phyloP scores from a whole-genome alignment of 2,113 vertebrate species.

The Clupea harengus region DNA sequence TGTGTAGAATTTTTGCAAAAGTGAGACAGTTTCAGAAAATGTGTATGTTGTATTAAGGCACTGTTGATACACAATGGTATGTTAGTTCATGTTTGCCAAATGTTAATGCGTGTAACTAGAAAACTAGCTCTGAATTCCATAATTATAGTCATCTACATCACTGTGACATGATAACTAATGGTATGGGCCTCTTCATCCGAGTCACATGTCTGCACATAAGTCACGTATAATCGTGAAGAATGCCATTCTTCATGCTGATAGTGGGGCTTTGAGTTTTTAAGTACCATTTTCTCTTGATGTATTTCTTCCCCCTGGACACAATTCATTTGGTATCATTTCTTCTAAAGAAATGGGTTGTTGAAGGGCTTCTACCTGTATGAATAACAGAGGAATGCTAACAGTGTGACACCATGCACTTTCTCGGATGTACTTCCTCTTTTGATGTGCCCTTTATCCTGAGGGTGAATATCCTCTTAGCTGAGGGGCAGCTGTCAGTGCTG shows the following conservation, averaged over 20 bases:
- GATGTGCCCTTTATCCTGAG: background rate
- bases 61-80: background rate
- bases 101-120: background rate
- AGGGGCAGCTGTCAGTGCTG: background rate
- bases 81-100: background rate
- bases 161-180: background rate
- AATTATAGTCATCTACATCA: background rate
- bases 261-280: background rate
- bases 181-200: background rate
- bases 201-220: background rate
- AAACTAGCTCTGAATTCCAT: background rate
- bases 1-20: too few species aligned
- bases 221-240: background rate
- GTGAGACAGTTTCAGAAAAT: too few species aligned
- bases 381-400: background rate
- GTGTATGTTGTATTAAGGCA: background rate
- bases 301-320: background rate
- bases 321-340: background rate
- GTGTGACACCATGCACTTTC: background rate
- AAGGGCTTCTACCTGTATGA: background rate
- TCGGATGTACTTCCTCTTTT: background rate
- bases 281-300: background rate
- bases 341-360: background rate
- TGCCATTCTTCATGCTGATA: background rate
- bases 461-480: background rate